phyloP scores from a whole-genome alignment of 2,113 vertebrate genomes.

The Caranx ignobilis region DNA sequence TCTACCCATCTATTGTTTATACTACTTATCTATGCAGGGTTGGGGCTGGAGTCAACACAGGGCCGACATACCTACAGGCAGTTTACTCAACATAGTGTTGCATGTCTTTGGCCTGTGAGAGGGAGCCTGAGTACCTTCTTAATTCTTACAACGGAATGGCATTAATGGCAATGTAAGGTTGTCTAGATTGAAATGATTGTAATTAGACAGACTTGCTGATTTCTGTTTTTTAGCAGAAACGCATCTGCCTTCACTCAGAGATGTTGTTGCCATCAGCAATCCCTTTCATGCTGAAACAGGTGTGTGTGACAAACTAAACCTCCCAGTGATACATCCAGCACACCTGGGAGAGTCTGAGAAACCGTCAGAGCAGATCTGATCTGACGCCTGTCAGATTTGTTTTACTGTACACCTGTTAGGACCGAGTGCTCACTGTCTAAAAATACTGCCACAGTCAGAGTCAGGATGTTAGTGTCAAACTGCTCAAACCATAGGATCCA shows the following conservation, averaged over 20 bases:
- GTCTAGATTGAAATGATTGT: too few species aligned
- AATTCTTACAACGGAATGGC: too few species aligned
- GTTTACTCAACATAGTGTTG: too few species aligned
- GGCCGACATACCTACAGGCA: too few species aligned
- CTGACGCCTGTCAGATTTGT: slow-evolving; percentile 27
- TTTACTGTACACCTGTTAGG: slow-evolving; percentile 29
- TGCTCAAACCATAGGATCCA: slow-evolving; percentile 13
- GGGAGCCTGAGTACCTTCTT: too few species aligned
- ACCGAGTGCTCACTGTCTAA: not conserved
- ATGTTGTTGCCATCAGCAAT: not conserved
- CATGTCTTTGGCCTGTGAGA: too few species aligned
- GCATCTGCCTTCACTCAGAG: not conserved
- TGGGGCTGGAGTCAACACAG: too few species aligned
- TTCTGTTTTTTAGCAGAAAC: not conserved
- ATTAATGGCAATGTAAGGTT: too few species aligned
- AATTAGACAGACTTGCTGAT: not conserved
- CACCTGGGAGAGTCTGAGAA: slow-evolving; percentile 32
- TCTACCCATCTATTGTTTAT: too few species aligned
- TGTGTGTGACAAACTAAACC: not conserved
- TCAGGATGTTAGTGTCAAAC: slow-evolving; percentile 3
- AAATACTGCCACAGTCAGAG: slow-evolving; percentile 14
- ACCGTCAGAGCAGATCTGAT: slow-evolving; percentile 30
- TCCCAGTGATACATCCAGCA: not conserved
- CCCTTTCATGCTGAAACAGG: not conserved
- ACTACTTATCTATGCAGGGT: too few species aligned